Evolutionary conservation across 2,113 vertebrate genomes (phyloP), one percentile per base, ranked within the genome.

Genomic region (Chionomys nivalis): DNA sequence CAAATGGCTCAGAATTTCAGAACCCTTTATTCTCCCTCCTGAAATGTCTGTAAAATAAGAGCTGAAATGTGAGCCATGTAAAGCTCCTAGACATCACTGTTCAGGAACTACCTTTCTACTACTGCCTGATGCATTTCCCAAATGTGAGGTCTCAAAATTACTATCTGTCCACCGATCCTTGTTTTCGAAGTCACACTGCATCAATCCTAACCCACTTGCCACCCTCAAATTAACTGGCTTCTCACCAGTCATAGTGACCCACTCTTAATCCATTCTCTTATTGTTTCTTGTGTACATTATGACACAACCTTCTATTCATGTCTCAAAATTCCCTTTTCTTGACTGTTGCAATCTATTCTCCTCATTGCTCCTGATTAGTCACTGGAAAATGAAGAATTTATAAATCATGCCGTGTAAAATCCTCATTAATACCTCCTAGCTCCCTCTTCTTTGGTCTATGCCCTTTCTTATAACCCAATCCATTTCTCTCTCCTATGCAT

Each of bases 61-160:
- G 2, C 26, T 24, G 5, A 76, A 24, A 0, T 21, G 5, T 26
- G 39, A 65, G 10, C 6, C 10, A 11, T 1, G 2, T 5, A 6
- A 21, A 42, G 1, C 1, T 6, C 21, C 55, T 23, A 1, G 4
- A 36, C 6, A 63, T 13, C 55, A 4, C 7, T 65, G 1, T 28
- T 78, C 0, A 0, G 1, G 26, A 8, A 14, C 2, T 42, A 70
- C 61, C 3, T 31, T 14, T 76, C 42, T n/a, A 2, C 23, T 33
- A 81, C 13, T 79, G n/a, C 7, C 39, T 44, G 31, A 90, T 12
- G n/a, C 4, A 55, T 52, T 77, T 36, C n/a, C 28, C 12, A 93
- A 87, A 23, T 13, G 8, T 49, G 19, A 90, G 82, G 3, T 55
- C 33, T 86, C 24, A 55, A 36, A n/a, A 31, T 81, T 61, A 39